Evolutionary conservation across 2,113 vertebrate genomes (phyloP), one percentile per base, ranked within the genome.

Genomic region (Tragelaphus buxtoni): DNA sequence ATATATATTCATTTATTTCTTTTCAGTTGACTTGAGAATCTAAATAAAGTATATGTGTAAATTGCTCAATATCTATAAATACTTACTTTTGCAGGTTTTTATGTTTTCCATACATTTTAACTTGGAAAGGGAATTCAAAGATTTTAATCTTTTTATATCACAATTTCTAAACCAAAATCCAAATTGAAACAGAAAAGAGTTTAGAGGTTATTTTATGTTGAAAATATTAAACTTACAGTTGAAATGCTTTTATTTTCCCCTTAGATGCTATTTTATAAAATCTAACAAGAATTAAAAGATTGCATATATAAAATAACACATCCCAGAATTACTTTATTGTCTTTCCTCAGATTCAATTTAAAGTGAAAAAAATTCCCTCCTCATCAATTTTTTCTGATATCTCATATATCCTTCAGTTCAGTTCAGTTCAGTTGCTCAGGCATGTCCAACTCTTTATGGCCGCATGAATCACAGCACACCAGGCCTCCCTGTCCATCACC

Each of bases 31-130:
- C 20, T 83, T 86, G 8, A 81, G 18, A 95, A 96, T 90, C 22
- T 88, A 90, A 95, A 93, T 88, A 96, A 94, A 95, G 51, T 24
- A 72, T 63, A 63, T 45, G 58, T 53, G 32, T 79, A 92, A 92
- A 95, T 58, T 84, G 22, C 49, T 18, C 51, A 79, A 35, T 51
- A 22, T 35, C n/a, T 65, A 65, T 88, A 95, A 97, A 83, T 28
- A 90, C 28, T 86, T 76, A 55, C 4, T 49, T n/a, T 79, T 88
- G 90, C 65, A 89, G 3, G 2, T 56, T 69, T 96, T 88, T 51
- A 85, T 86, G 9, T 72, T 93, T 96, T 85, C 49, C 24, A 55
- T 80, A 65, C 11, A 63, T 94, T 95, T 80, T 60, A 84, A 90
- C 76, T 92, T 39, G 7, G 8, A 93, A 90, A 96, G 39, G 4